Percentiles rank a stretch among this genome's conserved stretches.
Evolutionary conservation across 2,797 vertebrate genomes (phyloP).

Genomic region (Bucorvus abyssinicus): DNA sequence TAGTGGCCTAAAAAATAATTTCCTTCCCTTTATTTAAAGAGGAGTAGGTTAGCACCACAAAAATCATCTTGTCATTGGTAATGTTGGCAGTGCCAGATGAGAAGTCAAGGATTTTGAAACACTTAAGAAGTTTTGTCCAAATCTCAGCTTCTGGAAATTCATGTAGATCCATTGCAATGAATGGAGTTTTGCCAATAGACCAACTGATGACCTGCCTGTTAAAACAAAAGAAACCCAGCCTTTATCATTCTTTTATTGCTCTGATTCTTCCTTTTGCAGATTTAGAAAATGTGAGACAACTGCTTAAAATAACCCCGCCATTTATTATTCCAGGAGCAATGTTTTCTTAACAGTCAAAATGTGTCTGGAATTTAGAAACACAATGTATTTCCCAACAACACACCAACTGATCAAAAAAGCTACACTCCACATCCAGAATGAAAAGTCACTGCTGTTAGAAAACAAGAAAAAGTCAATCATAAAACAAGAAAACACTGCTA

Average conservation of each 20-base stretch:
- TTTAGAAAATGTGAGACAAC: conserved; percentile 13
- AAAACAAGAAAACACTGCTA: not conserved
- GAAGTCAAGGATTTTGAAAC: not conserved
- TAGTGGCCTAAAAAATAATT: not conserved
- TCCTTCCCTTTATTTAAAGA: not conserved
- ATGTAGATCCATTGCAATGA: not conserved
- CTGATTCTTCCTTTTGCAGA: not conserved
- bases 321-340: conserved; percentile 47
- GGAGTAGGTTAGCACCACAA: not conserved
- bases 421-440: not conserved
- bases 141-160: not conserved
- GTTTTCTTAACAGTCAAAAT: conserved; percentile 48
- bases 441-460: not conserved
- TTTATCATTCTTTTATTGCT: conserved; percentile 1
- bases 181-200: conserved; percentile 18
- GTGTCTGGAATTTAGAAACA: conserved; percentile 37
- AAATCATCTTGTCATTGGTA: not conserved
- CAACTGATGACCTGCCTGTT: conserved; percentile 1
- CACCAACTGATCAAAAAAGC: not conserved
- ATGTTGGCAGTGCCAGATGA: not conserved
- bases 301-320: conserved; percentile 34
- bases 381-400: conserved; percentile 13
- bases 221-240: conserved; percentile 5
- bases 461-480: conserved; percentile 27
- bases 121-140: not conserved